Evolutionary conservation across 1,140 invertebrate genomes (phyloP).

Genomic region (Drosophila arawakana): DNA sequence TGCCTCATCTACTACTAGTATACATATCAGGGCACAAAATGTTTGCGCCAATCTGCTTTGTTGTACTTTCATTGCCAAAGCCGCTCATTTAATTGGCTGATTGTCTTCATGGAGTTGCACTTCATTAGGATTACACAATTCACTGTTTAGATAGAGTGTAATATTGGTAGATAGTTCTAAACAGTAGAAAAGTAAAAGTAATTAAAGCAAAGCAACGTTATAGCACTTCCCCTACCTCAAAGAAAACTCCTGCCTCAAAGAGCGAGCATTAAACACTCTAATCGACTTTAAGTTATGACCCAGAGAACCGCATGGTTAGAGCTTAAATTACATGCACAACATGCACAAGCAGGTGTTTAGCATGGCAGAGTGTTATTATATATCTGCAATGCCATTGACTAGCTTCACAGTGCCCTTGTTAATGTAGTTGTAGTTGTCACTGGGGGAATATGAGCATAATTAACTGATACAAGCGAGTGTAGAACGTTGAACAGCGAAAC

Average conservation of each 20-base stretch:
- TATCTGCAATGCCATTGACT: slow-evolving; percentile 63
- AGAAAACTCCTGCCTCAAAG: slow-evolving; percentile 34
- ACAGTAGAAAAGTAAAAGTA: too few relatives aligned
- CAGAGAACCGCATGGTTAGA: slow-evolving; percentile 48
- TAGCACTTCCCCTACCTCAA: too few relatives aligned
- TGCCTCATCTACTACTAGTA: slow-evolving; percentile 11
- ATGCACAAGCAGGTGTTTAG: slow-evolving; percentile 14
- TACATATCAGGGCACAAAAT: background rate
- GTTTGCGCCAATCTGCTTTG: slow-evolving; percentile 22
- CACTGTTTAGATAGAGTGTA: slow-evolving; percentile 4
- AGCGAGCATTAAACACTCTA: slow-evolving; percentile 44
- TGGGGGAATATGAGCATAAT: slow-evolving; percentile 58
- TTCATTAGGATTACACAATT: slow-evolving; percentile 54
- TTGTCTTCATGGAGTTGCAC: slow-evolving; percentile 69
- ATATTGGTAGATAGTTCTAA: background rate
- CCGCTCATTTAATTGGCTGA: slow-evolving; percentile 1
- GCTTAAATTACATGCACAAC: slow-evolving; percentile 61
- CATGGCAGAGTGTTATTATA: slow-evolving; percentile 54
- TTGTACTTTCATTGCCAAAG: slow-evolving; percentile 3
- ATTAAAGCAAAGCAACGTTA: too few relatives aligned
- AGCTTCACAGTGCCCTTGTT: slow-evolving; percentile 25
- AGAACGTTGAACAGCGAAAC: slow-evolving; percentile 16
- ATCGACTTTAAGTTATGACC: slow-evolving; percentile 59
- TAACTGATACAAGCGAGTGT: slow-evolving; percentile 45
- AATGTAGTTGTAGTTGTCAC: slow-evolving; percentile 30